Evolutionary conservation across 1,140 invertebrate genomes (phyloP).

Genomic region (Sycophila sp.): DNA sequence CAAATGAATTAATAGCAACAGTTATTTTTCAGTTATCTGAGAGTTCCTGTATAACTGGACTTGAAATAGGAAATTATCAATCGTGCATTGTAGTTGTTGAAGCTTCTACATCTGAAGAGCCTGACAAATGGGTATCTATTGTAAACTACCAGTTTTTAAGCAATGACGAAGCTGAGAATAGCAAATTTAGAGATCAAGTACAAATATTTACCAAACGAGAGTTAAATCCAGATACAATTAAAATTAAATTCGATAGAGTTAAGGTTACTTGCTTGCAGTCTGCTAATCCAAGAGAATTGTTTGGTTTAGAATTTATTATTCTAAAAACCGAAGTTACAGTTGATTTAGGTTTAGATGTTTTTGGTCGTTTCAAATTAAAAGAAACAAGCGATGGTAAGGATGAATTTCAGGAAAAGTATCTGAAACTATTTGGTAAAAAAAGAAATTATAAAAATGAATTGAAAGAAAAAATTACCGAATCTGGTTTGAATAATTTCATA

Average conservation of each 20-base stretch:
- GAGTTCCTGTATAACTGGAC: conserved; percentile 54
- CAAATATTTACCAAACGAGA: conserved; percentile 62
- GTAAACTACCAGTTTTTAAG: conserved; percentile 60
- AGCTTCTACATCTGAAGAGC: conserved; percentile 53
- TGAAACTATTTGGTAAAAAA: conserved; percentile 45
- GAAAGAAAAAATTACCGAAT: conserved; percentile 48
- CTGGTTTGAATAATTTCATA: conserved; percentile 44
- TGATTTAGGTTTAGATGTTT: conserved; percentile 56
- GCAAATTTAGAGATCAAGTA: conserved; percentile 60
- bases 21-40: conserved; percentile 58
- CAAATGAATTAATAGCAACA: conserved; percentile 55
- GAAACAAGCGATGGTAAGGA: conserved; percentile 40
- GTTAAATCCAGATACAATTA: conserved; percentile 53
- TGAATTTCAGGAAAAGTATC: conserved; percentile 56
- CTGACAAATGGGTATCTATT: conserved; percentile 59
- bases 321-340: conserved; percentile 55
- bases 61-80: conserved; percentile 61
- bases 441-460: conserved; percentile 52
- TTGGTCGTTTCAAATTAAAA: conserved; percentile 61
- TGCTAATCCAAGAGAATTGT: conserved; percentile 58
- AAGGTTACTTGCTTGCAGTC: conserved; percentile 63
- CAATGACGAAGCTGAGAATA: conserved; percentile 58
- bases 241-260: conserved; percentile 58
- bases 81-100: conserved; percentile 58
- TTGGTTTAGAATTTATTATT: conserved; percentile 56